Evolutionary conservation across 2,888 invertebrate species (phyloP), one percentile per base, ranked within the genome.

Genomic region (Acleris cristana): DNA sequence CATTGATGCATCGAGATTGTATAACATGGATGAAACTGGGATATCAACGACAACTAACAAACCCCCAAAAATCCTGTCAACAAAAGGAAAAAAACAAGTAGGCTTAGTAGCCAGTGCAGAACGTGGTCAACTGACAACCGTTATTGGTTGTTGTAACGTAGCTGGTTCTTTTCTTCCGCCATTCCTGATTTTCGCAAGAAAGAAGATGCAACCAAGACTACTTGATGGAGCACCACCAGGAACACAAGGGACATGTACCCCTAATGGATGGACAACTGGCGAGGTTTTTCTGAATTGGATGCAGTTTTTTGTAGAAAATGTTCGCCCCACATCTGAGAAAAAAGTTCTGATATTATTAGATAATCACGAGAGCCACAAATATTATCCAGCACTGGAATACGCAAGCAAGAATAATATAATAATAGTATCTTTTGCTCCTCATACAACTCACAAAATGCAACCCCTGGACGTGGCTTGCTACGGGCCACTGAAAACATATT

Each of bases 401-500:
- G 74, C 65, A 76, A 26, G 26, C 26, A 26, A 26, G n/a, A n/a
- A n/a, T n/a, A n/a, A n/a, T n/a, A n/a, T n/a, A n/a, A n/a, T n/a
- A n/a, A n/a, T n/a, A n/a, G n/a, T n/a, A n/a, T n/a, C n/a, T n/a
- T n/a, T n/a, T 3, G 2, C 26, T 3, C 2, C 26, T 26, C 26
- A 26, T 26, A 26, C 75, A 53, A 73, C 73, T 21, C 72, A 79
- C 68, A 71, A 70, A 69, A 69, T 79, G 73, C 78, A 79, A 66
- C 76, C 77, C 40, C 62, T 81, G 59, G 79, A 80, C 74, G 70
- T 74, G 58, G 70, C 74, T 18, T 71, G 79, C 23, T 79, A 78
- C 70, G 77, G 76, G 55, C 78, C 80, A 60, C 61, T 80, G 48
- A 81, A 80, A 74, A 75, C 57, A 16, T 75, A 71, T 48, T 79